Conservation (phyloP, 2,888 invertebrate species). For the Brassicogethes aeneus region DNA sequence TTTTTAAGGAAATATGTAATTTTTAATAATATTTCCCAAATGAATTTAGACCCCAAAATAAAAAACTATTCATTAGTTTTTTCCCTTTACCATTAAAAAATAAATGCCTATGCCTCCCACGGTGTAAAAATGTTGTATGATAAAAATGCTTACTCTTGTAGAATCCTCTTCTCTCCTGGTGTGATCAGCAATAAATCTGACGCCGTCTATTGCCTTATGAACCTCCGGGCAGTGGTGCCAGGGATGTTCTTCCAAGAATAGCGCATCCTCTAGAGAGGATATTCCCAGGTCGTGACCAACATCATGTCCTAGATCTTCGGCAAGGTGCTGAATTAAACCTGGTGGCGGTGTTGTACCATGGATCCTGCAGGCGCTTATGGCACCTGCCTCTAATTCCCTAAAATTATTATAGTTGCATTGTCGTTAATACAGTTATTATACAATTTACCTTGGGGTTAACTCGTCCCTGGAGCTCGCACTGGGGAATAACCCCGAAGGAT, state of each 20-base stretch:
- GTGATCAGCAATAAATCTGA: slow-evolving; percentile 87
- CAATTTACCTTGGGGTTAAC: slow-evolving; percentile 44
- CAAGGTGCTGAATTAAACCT: slow-evolving; percentile 41
- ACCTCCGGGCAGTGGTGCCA: slow-evolving; percentile 90
- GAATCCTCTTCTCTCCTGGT: slow-evolving; percentile 87
- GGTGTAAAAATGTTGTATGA: no score
- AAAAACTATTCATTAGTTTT: no score
- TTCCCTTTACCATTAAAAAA: no score
- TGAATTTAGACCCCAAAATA: no score
- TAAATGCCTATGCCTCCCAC: no score
- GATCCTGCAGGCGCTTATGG: slow-evolving; percentile 48
- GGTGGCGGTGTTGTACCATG: slow-evolving; percentile 54
- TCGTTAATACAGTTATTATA: background rate
- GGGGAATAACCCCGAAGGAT: slow-evolving; percentile 46
- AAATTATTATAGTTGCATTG: slow-evolving; percentile 3
- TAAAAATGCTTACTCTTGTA: slow-evolving; percentile 61
- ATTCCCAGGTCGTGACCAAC: slow-evolving; percentile 41
- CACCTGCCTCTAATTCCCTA: slow-evolving; percentile 49
- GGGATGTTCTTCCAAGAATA: slow-evolving; percentile 51
- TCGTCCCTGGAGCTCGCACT: slow-evolving; percentile 49
- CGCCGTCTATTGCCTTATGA: slow-evolving; percentile 87
- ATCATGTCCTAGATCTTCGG: slow-evolving; percentile 37
- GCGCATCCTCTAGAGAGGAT: slow-evolving; percentile 28
- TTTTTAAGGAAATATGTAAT: no score
- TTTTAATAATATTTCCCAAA: no score